Conservation (phyloP, 2,797 vertebrate species). For the Oreonectes daqikongensis region DNA sequence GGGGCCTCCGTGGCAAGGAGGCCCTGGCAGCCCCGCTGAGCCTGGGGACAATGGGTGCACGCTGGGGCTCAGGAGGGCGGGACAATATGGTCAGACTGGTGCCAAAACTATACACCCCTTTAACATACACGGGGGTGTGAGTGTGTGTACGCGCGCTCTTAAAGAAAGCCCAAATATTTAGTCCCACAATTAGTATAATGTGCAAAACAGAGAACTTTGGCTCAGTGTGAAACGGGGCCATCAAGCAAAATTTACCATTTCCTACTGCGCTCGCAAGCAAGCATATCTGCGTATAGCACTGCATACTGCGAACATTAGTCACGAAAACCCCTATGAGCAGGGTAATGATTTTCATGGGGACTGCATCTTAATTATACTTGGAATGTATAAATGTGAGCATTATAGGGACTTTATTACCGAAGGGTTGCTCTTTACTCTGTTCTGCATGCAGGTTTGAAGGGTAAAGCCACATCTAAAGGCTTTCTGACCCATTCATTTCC, state of each 20-base stretch:
- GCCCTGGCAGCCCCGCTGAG: constrained; percentile 73
- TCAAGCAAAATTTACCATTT: constrained; percentile 39
- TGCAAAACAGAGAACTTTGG: constrained; percentile 41
- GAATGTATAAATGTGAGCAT: constrained; percentile 35
- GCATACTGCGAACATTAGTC: constrained; percentile 35
- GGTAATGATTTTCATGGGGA: constrained; percentile 50
- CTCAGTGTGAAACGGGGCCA: constrained; percentile 45
- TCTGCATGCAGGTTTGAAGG: constrained; percentile 20
- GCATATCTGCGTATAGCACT: constrained; percentile 32
- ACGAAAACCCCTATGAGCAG: constrained; percentile 27
- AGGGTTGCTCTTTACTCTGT: constrained; percentile 11
- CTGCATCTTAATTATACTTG: constrained; percentile 55
- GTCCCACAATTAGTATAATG: constrained; percentile 46
- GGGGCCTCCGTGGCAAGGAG: constrained; percentile 68
- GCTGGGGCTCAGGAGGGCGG: constrained; percentile 65
- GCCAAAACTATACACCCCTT: constrained; percentile 67
- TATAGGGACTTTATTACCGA: constrained; percentile 24
- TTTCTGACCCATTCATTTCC: constrained; percentile 77
- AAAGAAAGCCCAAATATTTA: constrained; percentile 74
- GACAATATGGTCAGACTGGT: constrained; percentile 74
- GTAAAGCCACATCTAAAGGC: constrained; percentile 40
- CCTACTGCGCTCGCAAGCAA: constrained; percentile 38
- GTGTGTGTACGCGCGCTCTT: constrained; percentile 70
- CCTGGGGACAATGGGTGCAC: constrained; percentile 73
- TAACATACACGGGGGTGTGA: constrained; percentile 64